These are phyloP conservation scores for Brachylomia viminalis DNA, from an alignment of 2,888 invertebrate species.

Conservation along the genomic window DNA sequence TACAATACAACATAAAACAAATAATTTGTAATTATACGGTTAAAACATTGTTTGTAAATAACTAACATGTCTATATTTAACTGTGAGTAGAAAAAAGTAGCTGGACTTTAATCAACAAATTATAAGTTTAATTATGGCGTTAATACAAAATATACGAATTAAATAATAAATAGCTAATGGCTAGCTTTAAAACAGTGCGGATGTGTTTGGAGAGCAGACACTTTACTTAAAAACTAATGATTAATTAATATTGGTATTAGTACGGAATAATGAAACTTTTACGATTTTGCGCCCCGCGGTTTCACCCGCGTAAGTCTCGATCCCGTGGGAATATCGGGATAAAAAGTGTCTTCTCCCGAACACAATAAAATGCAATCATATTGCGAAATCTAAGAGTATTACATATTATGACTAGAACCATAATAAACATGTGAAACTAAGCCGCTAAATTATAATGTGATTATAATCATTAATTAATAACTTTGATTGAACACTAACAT, in stretches of 20 bases:
- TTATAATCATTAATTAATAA: constrained; percentile 33
- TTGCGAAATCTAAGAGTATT: constrained; percentile 46
- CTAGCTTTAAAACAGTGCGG: constrained; percentile 33
- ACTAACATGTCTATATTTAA: neutral
- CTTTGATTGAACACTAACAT: constrained; percentile 58
- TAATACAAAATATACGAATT: constrained; percentile 16
- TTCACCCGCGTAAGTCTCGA: no score
- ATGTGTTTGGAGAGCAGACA: constrained; percentile 23
- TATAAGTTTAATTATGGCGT: constrained; percentile 25
- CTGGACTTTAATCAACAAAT: neutral
- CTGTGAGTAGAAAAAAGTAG: neutral
- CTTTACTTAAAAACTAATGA: neutral
- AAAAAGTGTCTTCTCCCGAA: constrained; percentile 22
- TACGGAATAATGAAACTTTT: neutral
- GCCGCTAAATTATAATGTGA: constrained; percentile 33
- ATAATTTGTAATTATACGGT: neutral
- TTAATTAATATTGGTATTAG: neutral
- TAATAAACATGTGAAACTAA: constrained; percentile 48
- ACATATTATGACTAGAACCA: constrained; percentile 61
- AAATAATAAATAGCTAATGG: constrained; percentile 31
- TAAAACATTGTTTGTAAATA: no score
- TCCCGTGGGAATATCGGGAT: no score
- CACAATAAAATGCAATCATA: constrained; percentile 45
- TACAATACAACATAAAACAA: neutral
- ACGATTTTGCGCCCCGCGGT: neutral